Base-by-base conservation (phyloP, 2,797 vertebrate genomes). In the Acipenser ruthenus region DNA sequence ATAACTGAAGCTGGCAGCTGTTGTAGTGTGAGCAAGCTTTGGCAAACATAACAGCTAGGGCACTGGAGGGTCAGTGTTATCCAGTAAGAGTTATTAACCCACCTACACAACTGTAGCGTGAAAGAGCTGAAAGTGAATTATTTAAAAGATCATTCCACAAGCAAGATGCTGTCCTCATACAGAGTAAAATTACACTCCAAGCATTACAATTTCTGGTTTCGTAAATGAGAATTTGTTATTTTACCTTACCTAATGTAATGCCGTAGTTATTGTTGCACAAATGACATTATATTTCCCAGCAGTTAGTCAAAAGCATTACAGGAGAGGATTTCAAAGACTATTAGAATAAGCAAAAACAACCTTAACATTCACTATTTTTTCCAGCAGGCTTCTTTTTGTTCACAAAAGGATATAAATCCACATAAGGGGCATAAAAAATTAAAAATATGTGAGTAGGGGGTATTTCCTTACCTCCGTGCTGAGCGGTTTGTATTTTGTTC, bases 11-110 rank as follows among this genome's bases (percentile, higher is more conserved):
- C 11, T 62, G n/a, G 64, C 51, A 12, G 10, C 7, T 37, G 13
- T 6, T 9, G 18, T 18, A 51, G 13, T 18, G n/a, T 52, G 18
- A 4, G 9, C n/a, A 63, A 63, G 62, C 47, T 51, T 11, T 53
- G 6, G 3, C 51, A 53, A 18, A 37, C 9, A 15, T 55, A 53
- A 53, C 55, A 10, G 55, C 9, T 10, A 47, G 64, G 64, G 51
- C 50, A 48, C 7, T 3, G 11, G 12, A 65, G 55, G 51, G 64
- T 65, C 64, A 47, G 64, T 18, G 11, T 23, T 23, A 52, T 15
- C 50, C 49, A 64, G 51, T 53, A 18, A 37, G 15, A 12, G 51
- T 53, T 64, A 64, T 53, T 64, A 53, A 52, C 63, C 50, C 63
- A 52, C 63, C 50, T 52, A 52, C 50, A 23, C 63, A 10, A 6